Evolutionary conservation across 2,888 invertebrate genomes (phyloP).

Genomic region (Drosophila basisetae): DNA sequence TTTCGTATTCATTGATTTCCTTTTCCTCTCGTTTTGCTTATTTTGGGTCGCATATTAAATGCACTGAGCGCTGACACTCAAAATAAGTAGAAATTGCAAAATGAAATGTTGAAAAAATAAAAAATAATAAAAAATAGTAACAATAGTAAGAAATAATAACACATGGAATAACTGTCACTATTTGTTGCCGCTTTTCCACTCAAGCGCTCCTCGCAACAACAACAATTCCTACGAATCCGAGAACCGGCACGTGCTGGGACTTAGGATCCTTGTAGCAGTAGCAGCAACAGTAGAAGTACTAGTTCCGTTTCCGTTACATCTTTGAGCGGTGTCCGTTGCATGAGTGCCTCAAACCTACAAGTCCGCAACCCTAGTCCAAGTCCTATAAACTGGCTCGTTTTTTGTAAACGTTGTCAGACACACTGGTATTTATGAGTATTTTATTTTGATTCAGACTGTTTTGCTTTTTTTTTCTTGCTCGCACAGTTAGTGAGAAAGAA

Average conservation of each 20-base stretch:
- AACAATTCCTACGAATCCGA: slow-evolving; percentile 27
- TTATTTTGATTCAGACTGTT: slow-evolving; percentile 65
- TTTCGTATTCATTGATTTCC: slow-evolving; percentile 24
- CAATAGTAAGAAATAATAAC: slow-evolving; percentile 19
- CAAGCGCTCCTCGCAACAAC: slow-evolving; percentile 15
- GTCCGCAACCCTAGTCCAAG: neutral
- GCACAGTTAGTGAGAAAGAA: neutral
- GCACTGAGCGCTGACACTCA: slow-evolving; percentile 19
- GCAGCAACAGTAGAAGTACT: slow-evolving; percentile 28
- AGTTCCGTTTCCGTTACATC: slow-evolving; percentile 28
- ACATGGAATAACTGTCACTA: slow-evolving; percentile 56
- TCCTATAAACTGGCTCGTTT: slow-evolving; percentile 4
- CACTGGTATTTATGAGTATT: slow-evolving; percentile 66
- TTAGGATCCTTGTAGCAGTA: slow-evolving; percentile 49
- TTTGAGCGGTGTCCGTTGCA: slow-evolving; percentile 44
- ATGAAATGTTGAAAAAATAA: slow-evolving; percentile 31
- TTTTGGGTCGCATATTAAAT: slow-evolving; percentile 23
- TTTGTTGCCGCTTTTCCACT: slow-evolving; percentile 63
- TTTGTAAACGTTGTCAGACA: slow-evolving; percentile 36
- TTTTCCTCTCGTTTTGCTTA: neutral
- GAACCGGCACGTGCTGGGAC: slow-evolving; percentile 66
- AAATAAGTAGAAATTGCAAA: slow-evolving; percentile 35
- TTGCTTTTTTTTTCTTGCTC: slow-evolving; percentile 31
- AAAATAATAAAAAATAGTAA: neutral
- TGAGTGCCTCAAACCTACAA: neutral